Evolutionary conservation across 2,888 invertebrate genomes (phyloP).

Genomic region (Emmelina monodactyla): DNA sequence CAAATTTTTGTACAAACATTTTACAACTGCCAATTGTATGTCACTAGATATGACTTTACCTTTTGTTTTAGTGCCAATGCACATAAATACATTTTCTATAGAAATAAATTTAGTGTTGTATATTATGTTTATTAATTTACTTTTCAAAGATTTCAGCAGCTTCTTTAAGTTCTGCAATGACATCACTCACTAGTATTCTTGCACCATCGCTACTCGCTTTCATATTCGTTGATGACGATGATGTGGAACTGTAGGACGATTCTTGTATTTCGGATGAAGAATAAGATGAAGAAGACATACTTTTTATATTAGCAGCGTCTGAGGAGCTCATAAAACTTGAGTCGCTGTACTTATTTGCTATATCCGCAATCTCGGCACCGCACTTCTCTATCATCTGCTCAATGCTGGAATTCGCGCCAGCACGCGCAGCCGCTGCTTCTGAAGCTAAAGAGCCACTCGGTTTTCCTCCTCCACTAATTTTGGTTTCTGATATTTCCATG

Average conservation of each 20-base stretch:
- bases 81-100: conserved; percentile 20
- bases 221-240: conserved; percentile 22
- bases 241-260: conserved; percentile 18
- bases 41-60: no score
- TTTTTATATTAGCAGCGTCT: conserved; percentile 17
- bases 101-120: conserved; percentile 18
- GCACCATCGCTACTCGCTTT: conserved; percentile 21
- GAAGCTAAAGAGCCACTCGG: no score
- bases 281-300: conserved; percentile 13
- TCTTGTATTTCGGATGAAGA: conserved; percentile 16
- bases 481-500: no score
- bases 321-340: conserved; percentile 15
- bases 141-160: conserved; percentile 28
- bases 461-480: no score
- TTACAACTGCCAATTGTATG: no score
- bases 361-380: background rate
- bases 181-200: conserved; percentile 20
- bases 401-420: background rate
- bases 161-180: conserved; percentile 24
- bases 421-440: no score
- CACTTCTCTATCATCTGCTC: background rate
- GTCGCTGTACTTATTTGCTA: background rate
- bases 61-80: no score
- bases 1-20: no score
- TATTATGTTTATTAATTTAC: conserved; percentile 4